Evolutionary conservation across 2,797 vertebrate species (phyloP), one percentile per base, ranked within the genome.

Genomic region (Chromobotia macracanthus): DNA sequence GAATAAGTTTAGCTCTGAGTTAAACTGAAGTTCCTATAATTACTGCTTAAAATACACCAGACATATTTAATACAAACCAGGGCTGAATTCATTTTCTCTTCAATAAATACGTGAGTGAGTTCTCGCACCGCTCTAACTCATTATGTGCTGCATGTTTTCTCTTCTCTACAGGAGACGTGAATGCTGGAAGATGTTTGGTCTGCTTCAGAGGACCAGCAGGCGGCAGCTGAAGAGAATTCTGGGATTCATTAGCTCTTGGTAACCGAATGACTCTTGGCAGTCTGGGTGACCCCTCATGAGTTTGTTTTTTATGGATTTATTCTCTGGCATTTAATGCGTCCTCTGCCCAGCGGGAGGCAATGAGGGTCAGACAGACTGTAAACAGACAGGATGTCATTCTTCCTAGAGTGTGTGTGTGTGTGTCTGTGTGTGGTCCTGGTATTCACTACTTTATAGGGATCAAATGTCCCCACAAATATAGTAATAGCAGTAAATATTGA

Each of bases 221-320:
- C 67, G 86, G 84, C 79, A 83, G 83, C 63, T 58, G 31, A 72
- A 79, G 85, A 84, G 84, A 84, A 90, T 87, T 90, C 82, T 89
- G 86, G 88, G 88, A 90, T 90, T 92, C 90, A 92, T 93, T 92
- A 90, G 86, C 86, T 89, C 86, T 83, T 82, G 86, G 88, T 87
- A 87, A 88, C 85, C 68, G 64, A 83, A 89, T 89, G 91, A 91
- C 86, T 92, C 90, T 90, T 80, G 84, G 87, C 85, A 83, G 87
- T 90, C 87, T 87, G 82, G 15, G 51, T 90, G 91, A 93, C 91
- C 90, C 89, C 88, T 89, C 87, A 87, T 90, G 92, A 88, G 84
- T 92, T 91, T 90, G 87, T 84, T 84, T 89, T 88, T 90, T 81
- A 86, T 91, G 90, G 92, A 90, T 90, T 89, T 84, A 83, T 85